Conservation (phyloP, 2,888 invertebrate species). For the Athalia circularis region DNA sequence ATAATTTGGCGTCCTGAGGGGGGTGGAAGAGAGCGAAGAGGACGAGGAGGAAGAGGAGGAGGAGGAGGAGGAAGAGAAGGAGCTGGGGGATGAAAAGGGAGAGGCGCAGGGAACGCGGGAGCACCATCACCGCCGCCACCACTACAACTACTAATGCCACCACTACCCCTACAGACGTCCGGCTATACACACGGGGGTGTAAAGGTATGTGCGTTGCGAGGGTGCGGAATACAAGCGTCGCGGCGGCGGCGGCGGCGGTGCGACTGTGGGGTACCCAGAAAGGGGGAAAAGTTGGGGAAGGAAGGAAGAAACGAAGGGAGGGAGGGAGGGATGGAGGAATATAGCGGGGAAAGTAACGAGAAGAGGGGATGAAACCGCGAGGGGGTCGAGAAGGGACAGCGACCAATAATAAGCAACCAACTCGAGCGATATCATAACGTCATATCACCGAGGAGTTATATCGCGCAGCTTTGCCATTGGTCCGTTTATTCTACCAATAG, state of each 20-base stretch:
- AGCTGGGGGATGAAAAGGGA: constrained; percentile 11
- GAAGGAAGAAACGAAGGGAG: constrained; percentile 54
- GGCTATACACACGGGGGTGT: neutral
- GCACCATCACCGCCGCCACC: neutral
- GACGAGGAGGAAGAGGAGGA: neutral
- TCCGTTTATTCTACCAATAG: constrained; percentile 64
- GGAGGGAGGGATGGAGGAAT: constrained; percentile 55
- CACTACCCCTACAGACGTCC: too few relatives aligned
- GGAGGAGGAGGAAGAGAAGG: constrained; percentile 14
- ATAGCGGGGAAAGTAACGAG: constrained; percentile 63
- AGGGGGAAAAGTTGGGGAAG: constrained; percentile 45
- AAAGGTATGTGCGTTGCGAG: constrained; percentile 39
- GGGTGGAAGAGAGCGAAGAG: constrained; percentile 51
- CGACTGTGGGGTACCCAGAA: neutral
- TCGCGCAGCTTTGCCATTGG: constrained; percentile 69
- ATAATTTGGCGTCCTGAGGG: constrained; percentile 67
- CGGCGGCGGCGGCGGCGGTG: neutral
- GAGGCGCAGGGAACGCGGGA: neutral
- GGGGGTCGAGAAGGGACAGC: constrained; percentile 62
- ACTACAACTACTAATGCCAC: too few relatives aligned
- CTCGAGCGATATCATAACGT: constrained; percentile 72
- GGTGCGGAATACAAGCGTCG: too few relatives aligned
- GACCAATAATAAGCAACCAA: constrained; percentile 72
- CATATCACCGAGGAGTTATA: constrained; percentile 71
- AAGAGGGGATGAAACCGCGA: constrained; percentile 61